A percentile compares a stretch with the other conserved stretches of the same genome.
Conservation (phyloP, 2,888 invertebrate genomes). For the Andrena minutula region DNA sequence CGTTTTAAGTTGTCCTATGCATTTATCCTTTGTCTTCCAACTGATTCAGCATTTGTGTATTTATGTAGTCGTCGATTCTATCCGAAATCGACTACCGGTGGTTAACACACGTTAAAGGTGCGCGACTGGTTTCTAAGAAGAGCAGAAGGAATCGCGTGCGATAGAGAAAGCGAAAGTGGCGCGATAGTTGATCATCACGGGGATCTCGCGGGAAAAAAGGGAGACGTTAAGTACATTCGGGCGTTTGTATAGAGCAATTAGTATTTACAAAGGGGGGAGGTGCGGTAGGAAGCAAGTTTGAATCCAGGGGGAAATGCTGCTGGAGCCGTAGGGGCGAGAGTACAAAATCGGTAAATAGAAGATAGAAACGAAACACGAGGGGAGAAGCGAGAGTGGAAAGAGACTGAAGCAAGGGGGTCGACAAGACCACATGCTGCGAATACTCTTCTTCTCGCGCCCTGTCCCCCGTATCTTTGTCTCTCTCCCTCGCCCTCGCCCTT, state of each 20-base stretch:
- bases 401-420: constrained; percentile 66
- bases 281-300: constrained; percentile 66
- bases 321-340: constrained; percentile 49
- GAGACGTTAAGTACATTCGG: constrained; percentile 79
- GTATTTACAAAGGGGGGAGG: constrained; percentile 81
- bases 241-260: constrained; percentile 82
- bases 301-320: constrained; percentile 50
- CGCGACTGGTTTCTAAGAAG: no score
- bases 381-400: constrained; percentile 55
- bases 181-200: neutral
- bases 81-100: no score
- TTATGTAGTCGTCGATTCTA: no score
- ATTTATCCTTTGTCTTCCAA: no score
- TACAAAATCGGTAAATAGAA: constrained; percentile 52
- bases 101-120: no score
- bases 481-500: constrained; percentile 1
- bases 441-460: constrained; percentile 65
- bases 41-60: no score
- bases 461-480: constrained; percentile 13
- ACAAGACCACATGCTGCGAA: constrained; percentile 81
- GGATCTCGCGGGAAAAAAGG: constrained; percentile 68
- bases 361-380: constrained; percentile 38
- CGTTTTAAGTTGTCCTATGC: no score
- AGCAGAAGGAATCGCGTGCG: no score
- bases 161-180: constrained; percentile 7